phyloP scores from a whole-genome alignment of 2,888 invertebrate genomes.

The Acrobasis repandana region DNA sequence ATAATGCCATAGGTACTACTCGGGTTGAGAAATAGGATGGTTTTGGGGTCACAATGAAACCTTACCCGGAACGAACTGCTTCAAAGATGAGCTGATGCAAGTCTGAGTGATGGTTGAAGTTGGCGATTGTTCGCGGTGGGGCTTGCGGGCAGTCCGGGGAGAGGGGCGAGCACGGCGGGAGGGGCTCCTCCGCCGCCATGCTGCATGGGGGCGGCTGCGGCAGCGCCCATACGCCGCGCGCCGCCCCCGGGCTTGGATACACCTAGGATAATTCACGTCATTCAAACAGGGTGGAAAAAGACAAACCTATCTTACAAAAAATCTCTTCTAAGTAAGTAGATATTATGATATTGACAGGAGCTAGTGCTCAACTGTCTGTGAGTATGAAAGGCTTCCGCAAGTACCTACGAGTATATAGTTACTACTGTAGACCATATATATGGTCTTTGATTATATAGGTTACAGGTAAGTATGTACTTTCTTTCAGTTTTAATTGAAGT shows the following conservation, averaged over 20 bases:
- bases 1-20: too few relatives aligned
- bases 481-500: too few relatives aligned
- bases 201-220: constrained; percentile 90
- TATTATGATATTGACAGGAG: too few relatives aligned
- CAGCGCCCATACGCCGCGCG: constrained; percentile 94
- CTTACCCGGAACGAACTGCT: constrained; percentile 91
- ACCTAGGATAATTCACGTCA: constrained; percentile 65
- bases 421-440: too few relatives aligned
- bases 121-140: constrained; percentile 66
- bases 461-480: too few relatives aligned
- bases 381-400: too few relatives aligned
- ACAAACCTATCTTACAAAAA: too few relatives aligned
- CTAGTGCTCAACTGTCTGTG: too few relatives aligned
- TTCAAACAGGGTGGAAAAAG: too few relatives aligned
- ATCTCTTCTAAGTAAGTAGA: too few relatives aligned
- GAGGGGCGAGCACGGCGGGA: constrained; percentile 73
- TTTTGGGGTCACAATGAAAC: constrained; percentile 15
- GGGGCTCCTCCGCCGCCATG: constrained; percentile 87
- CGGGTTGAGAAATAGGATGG: neutral
- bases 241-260: constrained; percentile 94
- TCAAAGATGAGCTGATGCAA: constrained; percentile 90
- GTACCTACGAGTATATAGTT: too few relatives aligned
- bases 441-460: too few relatives aligned
- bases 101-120: constrained; percentile 71
- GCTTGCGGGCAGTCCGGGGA: constrained; percentile 72